Conservation (phyloP, 2,888 invertebrate genomes). For the Stenolophus ochropezus region DNA sequence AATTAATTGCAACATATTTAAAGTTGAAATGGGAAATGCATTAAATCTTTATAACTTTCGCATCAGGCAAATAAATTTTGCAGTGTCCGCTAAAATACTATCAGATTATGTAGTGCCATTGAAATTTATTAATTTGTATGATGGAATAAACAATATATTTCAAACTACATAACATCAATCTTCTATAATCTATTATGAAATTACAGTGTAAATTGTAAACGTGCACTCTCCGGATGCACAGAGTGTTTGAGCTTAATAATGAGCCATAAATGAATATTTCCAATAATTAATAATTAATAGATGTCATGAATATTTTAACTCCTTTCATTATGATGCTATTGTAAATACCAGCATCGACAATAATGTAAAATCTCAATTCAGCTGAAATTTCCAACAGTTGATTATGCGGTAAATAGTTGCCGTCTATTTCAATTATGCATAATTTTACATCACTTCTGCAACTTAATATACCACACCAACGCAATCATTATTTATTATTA, state of each 20-base stretch:
- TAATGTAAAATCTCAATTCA: conserved; percentile 42
- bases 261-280: conserved; percentile 53
- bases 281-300: conserved; percentile 58
- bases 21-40: conserved; percentile 40
- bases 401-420: conserved; percentile 18
- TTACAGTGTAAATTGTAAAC: conserved; percentile 51
- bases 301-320: conserved; percentile 58
- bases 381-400: conserved; percentile 35
- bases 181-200: conserved; percentile 51
- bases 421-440: conserved; percentile 41
- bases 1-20: conserved; percentile 39
- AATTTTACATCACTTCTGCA: conserved; percentile 11
- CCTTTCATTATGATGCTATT: conserved; percentile 54
- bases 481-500: conserved; percentile 16
- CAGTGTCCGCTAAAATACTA: conserved; percentile 25
- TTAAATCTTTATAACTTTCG: conserved; percentile 41
- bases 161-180: conserved; percentile 54
- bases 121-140: conserved; percentile 48
- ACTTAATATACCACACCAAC: conserved; percentile 9
- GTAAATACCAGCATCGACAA: conserved; percentile 44
- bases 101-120: conserved; percentile 42
- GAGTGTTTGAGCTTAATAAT: conserved; percentile 51
- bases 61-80: conserved; percentile 44
- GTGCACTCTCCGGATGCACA: conserved; percentile 35
- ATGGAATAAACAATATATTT: conserved; percentile 53